phyloP scores from a whole-genome alignment of 2,888 invertebrate species.

The Thecophora atra region DNA sequence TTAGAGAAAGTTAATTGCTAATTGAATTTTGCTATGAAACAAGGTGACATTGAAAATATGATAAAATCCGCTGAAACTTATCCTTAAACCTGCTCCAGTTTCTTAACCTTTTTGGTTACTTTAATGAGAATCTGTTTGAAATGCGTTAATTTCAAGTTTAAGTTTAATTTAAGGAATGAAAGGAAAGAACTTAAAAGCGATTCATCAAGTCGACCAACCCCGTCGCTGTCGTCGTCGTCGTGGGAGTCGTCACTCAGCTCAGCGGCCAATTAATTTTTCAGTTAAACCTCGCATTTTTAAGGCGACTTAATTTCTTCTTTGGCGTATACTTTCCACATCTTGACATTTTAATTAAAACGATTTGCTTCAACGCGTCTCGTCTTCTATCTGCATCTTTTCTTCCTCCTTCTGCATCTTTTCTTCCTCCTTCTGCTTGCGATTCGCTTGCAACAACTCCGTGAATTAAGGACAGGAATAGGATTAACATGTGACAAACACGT shows the following conservation, averaged over 20 bases:
- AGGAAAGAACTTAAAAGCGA: no score
- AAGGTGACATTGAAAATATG: no score
- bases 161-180: no score
- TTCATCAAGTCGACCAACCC: not conserved
- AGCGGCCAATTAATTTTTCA: not conserved
- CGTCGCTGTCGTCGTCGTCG: no score
- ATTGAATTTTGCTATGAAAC: no score
- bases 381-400: not conserved
- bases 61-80: no score
- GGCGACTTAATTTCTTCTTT: no score
- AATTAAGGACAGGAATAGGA: not conserved
- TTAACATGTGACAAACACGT: conserved; percentile 2
- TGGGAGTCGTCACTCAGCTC: not conserved
- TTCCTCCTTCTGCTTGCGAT: not conserved
- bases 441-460: not conserved
- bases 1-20: no score
- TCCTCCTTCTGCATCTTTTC: not conserved
- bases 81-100: no score
- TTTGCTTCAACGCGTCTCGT: conserved; percentile 4
- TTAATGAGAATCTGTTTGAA: no score
- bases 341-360: conserved; percentile 27
- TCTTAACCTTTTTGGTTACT: no score
- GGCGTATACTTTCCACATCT: not conserved
- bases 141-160: no score
- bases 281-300: not conserved